These are phyloP conservation scores for Dendrocincla fuliginosa DNA, from an alignment of 2,797 vertebrate genomes.

Conservation along the genomic window DNA sequence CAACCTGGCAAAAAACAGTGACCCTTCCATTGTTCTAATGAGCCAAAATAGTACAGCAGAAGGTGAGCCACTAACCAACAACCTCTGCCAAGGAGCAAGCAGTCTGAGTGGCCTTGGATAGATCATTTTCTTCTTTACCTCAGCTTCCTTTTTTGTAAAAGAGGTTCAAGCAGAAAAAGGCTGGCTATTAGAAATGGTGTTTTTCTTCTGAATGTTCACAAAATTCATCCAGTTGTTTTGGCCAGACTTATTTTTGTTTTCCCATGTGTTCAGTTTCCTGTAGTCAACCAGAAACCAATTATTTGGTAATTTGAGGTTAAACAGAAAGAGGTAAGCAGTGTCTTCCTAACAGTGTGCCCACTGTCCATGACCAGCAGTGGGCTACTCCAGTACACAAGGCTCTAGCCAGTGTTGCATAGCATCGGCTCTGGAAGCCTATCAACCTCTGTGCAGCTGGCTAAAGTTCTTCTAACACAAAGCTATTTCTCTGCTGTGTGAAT, in stretches of 20 bases:
- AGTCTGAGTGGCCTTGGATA: not conserved
- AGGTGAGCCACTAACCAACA: not conserved
- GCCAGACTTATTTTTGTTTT: not conserved
- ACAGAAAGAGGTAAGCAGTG: not conserved
- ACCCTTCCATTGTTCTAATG: not conserved
- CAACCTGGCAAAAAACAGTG: not conserved
- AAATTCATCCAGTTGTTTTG: not conserved
- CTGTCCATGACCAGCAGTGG: not conserved
- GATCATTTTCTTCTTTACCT: slow-evolving; percentile 23
- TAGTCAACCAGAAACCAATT: not conserved
- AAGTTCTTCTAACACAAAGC: not conserved
- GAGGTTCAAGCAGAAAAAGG: not conserved
- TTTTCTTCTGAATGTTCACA: not conserved
- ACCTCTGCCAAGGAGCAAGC: not conserved
- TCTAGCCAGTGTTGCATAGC: not conserved
- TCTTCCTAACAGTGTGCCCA: not conserved
- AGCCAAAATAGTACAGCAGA: not conserved
- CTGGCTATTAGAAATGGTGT: not conserved
- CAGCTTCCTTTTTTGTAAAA: not conserved
- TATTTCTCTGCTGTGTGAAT: not conserved
- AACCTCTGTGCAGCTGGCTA: not conserved
- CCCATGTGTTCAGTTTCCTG: not conserved
- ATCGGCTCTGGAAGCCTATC: not conserved
- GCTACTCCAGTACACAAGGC: not conserved
- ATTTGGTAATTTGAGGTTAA: not conserved